phyloP scores from a whole-genome alignment of 2,797 vertebrate genomes.

The Xerus rutilus region DNA sequence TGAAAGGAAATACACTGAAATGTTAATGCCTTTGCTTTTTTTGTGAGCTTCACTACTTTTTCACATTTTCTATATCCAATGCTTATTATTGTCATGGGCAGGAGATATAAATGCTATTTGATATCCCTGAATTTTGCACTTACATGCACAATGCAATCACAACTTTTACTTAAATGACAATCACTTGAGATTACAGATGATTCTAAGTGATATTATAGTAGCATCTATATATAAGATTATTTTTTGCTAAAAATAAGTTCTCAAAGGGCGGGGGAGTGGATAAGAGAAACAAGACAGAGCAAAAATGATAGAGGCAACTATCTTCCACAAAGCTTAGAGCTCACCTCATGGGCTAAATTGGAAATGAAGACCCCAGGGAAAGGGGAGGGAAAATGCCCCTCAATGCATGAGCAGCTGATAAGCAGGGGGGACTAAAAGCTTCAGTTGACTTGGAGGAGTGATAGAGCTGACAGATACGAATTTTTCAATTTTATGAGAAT shows the following conservation, averaged over 20 bases:
- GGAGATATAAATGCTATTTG: neutral
- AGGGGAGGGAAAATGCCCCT: neutral
- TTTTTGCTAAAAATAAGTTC: neutral
- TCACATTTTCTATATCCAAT: slow-evolving; percentile 26
- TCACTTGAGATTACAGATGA: neutral
- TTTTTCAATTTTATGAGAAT: slow-evolving; percentile 83
- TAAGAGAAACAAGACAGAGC: slow-evolving; percentile 21
- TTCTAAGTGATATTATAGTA: neutral
- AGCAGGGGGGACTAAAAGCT: slow-evolving; percentile 44
- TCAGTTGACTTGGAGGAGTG: slow-evolving; percentile 59
- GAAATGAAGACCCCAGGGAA: slow-evolving; percentile 34
- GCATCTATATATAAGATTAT: neutral
- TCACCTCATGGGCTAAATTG: neutral
- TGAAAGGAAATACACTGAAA: neutral
- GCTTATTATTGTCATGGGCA: neutral
- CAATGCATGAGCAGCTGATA: slow-evolving; percentile 41
- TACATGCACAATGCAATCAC: neutral
- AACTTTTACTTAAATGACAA: slow-evolving; percentile 35
- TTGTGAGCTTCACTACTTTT: neutral
- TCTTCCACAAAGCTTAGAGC: neutral
- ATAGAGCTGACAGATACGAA: slow-evolving; percentile 77
- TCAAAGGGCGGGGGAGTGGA: neutral
- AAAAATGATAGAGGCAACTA: neutral
- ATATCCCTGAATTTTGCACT: neutral
- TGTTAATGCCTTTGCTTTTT: neutral